These are phyloP conservation scores for Axinella damicornis DNA, from an alignment of 37 sponge, comb jelly and placozoan species.

Conservation along the genomic window DNA sequence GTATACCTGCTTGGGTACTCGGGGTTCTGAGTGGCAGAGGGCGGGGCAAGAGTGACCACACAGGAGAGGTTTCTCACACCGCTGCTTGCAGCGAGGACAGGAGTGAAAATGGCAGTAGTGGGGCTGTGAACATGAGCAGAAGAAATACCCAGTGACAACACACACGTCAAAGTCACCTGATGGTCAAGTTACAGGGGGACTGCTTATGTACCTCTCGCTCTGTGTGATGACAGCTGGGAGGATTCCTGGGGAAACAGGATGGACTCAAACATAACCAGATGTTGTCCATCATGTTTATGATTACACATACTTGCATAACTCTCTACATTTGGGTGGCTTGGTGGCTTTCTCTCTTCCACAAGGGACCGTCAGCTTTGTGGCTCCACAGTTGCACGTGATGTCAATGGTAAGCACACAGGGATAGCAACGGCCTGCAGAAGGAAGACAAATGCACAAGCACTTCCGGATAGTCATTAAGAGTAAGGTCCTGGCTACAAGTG, in stretches of 20 bases:
- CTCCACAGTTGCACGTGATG: conserved; percentile 81
- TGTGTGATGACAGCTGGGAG: conserved; percentile 75
- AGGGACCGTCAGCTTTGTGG: conserved; percentile 67
- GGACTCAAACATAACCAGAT: no score
- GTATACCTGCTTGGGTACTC: conserved; percentile 26
- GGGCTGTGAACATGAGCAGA: conserved; percentile 24
- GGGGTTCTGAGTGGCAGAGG: conserved; percentile 73
- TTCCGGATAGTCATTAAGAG: no score
- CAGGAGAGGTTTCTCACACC: conserved; percentile 57
- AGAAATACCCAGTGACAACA: no score
- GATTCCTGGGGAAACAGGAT: conserved; percentile 28
- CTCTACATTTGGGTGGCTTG: conserved; percentile 78
- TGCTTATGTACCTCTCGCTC: conserved; percentile 26
- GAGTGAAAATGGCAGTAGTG: conserved; percentile 83
- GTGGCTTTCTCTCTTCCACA: conserved; percentile 81
- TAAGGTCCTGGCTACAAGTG: no score
- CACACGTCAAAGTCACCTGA: no score
- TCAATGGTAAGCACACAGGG: conserved; percentile 81
- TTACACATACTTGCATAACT: conserved; percentile 53
- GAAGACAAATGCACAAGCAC: no score
- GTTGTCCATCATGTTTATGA: no score
- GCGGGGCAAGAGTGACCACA: conserved; percentile 79
- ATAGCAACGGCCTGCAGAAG: conserved; percentile 86
- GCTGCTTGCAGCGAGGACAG: conserved; percentile 86
- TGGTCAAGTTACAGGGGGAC: no score